Percentiles rank a stretch among this genome's conserved stretches.
Conservation (phyloP, 2,797 vertebrate species). For the Chrysocyon brachyurus region DNA sequence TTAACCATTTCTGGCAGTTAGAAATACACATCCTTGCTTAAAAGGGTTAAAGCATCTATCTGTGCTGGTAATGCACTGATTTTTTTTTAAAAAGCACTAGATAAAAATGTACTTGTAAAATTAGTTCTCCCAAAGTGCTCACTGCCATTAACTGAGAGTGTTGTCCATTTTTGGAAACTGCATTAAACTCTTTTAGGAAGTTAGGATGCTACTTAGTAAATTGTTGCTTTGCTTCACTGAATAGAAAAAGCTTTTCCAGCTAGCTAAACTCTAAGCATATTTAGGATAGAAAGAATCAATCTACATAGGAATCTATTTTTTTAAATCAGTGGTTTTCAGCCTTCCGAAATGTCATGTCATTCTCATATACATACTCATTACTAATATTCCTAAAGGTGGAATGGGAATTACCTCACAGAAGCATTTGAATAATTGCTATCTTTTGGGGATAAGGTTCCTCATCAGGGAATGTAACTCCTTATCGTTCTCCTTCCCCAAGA, state of each 20-base stretch:
- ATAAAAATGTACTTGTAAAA: slow-evolving; percentile 33
- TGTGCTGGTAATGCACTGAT: neutral
- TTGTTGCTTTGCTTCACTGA: slow-evolving; percentile 29
- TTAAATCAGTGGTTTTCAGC: neutral
- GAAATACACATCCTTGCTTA: neutral
- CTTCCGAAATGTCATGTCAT: neutral
- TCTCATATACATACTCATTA: neutral
- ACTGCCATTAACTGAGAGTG: slow-evolving; percentile 47
- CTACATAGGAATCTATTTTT: neutral
- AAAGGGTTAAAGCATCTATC: slow-evolving; percentile 44
- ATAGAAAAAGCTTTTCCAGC: slow-evolving; percentile 25
- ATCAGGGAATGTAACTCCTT: neutral
- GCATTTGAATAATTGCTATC: neutral
- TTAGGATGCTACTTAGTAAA: slow-evolving; percentile 56
- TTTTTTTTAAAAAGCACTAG: slow-evolving; percentile 41
- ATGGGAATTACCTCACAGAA: neutral
- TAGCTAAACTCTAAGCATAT: neutral
- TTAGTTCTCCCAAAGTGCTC: slow-evolving; percentile 33
- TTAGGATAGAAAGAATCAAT: neutral
- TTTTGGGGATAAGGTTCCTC: neutral
- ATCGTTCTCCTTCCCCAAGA: neutral
- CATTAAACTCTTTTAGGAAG: slow-evolving; percentile 54
- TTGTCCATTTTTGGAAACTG: slow-evolving; percentile 55
- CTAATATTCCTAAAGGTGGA: neutral
- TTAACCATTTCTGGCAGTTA: neutral